phyloP scores from a whole-genome alignment of 2,113 vertebrate species.

The Pyxicephalus adspersus region DNA sequence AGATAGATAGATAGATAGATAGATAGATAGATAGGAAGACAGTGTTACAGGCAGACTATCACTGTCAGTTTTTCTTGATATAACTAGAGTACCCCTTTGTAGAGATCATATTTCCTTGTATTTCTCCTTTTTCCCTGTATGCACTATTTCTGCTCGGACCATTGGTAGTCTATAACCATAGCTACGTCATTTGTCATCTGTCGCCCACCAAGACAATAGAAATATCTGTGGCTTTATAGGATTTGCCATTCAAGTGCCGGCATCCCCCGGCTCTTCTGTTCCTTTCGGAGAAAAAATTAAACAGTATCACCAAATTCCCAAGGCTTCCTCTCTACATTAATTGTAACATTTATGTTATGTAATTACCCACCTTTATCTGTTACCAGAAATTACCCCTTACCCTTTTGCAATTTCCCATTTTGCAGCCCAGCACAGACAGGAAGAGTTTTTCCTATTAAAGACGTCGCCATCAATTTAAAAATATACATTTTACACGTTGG shows the following conservation, averaged over 20 bases:
- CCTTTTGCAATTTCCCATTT: background rate
- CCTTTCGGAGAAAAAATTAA: background rate
- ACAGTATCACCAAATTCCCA: constrained; percentile 2
- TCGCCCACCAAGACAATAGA: background rate
- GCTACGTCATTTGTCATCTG: background rate
- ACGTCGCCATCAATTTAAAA: constrained; percentile 33
- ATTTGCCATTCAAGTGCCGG: background rate
- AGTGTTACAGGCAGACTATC: too few species aligned
- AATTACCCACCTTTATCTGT: constrained; percentile 20
- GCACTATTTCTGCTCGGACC: too few species aligned
- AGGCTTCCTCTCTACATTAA: constrained; percentile 29
- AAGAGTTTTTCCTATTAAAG: constrained; percentile 7
- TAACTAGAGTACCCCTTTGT: too few species aligned
- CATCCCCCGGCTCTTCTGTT: background rate
- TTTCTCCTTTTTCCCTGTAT: background rate
- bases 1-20: too few species aligned
- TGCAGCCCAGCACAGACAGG: background rate
- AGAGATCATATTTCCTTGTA: background rate
- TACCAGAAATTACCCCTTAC: background rate
- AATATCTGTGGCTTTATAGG: background rate
- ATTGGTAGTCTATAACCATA: too few species aligned
- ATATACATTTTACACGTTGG: constrained; percentile 39
- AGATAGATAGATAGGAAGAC: too few species aligned
- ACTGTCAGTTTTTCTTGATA: too few species aligned
- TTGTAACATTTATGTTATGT: constrained; percentile 44